A percentile compares a stretch with the other conserved stretches of the same genome.
phyloP scores from a whole-genome alignment of 2,888 invertebrate genomes.

The Pardosa pseudoannulata region DNA sequence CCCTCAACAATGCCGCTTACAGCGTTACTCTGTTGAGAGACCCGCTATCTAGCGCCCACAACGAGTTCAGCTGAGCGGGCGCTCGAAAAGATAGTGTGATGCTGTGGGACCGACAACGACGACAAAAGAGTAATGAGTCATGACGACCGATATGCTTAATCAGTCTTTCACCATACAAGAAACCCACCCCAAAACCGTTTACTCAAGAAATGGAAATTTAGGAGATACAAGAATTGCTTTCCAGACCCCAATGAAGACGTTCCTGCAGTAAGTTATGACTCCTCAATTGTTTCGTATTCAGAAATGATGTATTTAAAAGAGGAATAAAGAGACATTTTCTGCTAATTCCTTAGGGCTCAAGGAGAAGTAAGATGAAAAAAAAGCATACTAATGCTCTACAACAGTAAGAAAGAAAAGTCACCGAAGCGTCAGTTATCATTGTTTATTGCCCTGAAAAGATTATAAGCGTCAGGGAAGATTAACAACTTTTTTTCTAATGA shows the following conservation, averaged over 20 bases:
- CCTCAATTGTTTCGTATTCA: conserved; percentile 23
- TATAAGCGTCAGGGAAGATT: conserved; percentile 40
- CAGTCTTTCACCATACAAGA: conserved; percentile 54
- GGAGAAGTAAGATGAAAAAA: conserved; percentile 1
- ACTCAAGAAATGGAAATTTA: conserved; percentile 64
- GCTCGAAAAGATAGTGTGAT: conserved; percentile 53
- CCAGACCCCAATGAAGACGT: conserved; percentile 35
- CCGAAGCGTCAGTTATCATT: background rate
- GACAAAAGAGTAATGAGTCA: conserved; percentile 70
- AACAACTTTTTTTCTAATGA: background rate
- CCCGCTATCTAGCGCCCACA: conserved; percentile 65
- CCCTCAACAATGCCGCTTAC: conserved; percentile 55
- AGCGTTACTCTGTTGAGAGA: conserved; percentile 34
- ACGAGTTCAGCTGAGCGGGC: conserved; percentile 45
- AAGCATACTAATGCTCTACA: conserved; percentile 27
- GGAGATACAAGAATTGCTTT: conserved; percentile 39
- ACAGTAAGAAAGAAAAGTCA: conserved; percentile 31
- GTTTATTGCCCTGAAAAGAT: background rate
- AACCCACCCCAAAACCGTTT: conserved; percentile 35
- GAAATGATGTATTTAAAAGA: conserved; percentile 11
- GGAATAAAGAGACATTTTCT: conserved; percentile 1
- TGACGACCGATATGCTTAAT: conserved; percentile 71
- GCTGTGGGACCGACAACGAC: conserved; percentile 43
- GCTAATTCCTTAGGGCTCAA: conserved; percentile 43
- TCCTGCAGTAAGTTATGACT: conserved; percentile 49